Conservation (phyloP, 2,113 vertebrate genomes). For the Amphilophus citrinellus region DNA sequence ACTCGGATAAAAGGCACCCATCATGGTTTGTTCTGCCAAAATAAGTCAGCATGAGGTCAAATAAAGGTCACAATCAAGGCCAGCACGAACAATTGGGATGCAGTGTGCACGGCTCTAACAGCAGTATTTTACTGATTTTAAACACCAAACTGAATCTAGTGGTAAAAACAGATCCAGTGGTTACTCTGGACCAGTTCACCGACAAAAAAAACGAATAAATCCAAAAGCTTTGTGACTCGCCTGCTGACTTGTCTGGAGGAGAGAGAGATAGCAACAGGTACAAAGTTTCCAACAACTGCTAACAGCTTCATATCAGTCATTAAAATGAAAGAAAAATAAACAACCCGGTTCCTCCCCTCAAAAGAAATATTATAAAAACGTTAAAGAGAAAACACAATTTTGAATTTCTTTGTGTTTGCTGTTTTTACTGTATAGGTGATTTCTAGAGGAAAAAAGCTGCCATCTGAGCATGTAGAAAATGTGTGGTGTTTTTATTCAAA, state of each 20-base stretch:
- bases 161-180: neutral
- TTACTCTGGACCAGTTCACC: too few species aligned
- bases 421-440: neutral
- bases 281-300: neutral
- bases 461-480: neutral
- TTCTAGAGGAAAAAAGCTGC: neutral
- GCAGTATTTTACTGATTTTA: neutral
- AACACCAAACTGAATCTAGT: neutral
- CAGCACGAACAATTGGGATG: neutral
- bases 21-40: conserved; percentile 21
- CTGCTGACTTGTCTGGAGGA: too few species aligned
- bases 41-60: conserved; percentile 34
- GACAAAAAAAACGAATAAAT: too few species aligned
- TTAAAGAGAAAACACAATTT: neutral
- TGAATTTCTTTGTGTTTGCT: neutral
- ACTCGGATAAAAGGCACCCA: conserved; percentile 50
- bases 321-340: neutral
- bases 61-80: conserved; percentile 24
- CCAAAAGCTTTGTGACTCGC: too few species aligned
- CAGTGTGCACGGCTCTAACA: neutral
- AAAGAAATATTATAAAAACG: neutral
- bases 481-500: conserved; percentile 7
- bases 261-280: neutral
- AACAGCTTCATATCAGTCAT: neutral
- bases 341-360: neutral